phyloP scores from a whole-genome alignment of 2,888 invertebrate genomes.

The Phortica okadai region DNA sequence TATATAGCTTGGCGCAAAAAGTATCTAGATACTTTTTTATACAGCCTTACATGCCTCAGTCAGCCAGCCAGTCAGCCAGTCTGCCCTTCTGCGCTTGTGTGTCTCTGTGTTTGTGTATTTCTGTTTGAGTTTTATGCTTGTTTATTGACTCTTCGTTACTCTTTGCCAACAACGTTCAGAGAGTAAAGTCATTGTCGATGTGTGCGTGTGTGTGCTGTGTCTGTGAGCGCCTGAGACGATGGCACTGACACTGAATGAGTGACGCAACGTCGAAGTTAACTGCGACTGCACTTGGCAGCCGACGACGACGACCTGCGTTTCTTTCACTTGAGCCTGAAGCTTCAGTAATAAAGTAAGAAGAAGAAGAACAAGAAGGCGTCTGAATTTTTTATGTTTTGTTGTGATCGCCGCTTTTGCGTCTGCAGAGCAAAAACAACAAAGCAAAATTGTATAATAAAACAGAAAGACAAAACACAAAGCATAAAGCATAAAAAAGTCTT shows the following conservation, averaged over 20 bases:
- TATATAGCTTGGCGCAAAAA: slow-evolving; percentile 44
- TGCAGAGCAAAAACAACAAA: background rate
- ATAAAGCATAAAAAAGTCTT: background rate
- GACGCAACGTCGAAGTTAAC: background rate
- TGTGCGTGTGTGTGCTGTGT: slow-evolving; percentile 20
- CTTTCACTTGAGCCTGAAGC: too few relatives aligned
- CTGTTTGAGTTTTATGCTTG: slow-evolving; percentile 39
- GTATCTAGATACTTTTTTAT: slow-evolving; percentile 57
- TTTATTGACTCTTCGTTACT: slow-evolving; percentile 35
- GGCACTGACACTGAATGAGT: slow-evolving; percentile 45
- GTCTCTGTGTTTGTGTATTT: slow-evolving; percentile 21
- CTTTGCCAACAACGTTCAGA: background rate
- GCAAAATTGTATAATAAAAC: background rate
- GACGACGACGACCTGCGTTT: too few relatives aligned
- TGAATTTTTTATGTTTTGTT: slow-evolving; percentile 16
- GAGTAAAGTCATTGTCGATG: slow-evolving; percentile 6
- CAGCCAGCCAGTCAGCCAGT: background rate
- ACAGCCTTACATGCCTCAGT: too few relatives aligned
- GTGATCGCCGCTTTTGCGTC: background rate
- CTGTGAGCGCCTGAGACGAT: slow-evolving; percentile 39
- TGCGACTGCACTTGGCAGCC: background rate
- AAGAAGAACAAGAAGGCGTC: too few relatives aligned
- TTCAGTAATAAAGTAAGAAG: too few relatives aligned
- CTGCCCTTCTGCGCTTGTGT: slow-evolving; percentile 14
- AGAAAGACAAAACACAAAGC: too few relatives aligned